Evolutionary conservation across 1,140 invertebrate species (phyloP).

Genomic region (Pseudomyrmex cubaensis): DNA sequence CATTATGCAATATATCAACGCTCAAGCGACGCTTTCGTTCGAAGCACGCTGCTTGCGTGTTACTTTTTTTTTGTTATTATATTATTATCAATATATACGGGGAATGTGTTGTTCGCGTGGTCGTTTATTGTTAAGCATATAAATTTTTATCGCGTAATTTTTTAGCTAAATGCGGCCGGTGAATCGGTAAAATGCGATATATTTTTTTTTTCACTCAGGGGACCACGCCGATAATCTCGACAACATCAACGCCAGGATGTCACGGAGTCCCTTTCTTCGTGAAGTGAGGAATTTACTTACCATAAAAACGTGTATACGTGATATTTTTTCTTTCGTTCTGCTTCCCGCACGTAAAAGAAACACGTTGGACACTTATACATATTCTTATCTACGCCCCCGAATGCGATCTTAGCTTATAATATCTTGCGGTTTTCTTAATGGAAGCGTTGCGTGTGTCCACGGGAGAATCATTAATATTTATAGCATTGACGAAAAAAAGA

Average conservation of each 20-base stretch:
- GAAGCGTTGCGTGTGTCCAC: conserved; percentile 29
- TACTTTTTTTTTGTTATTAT: background rate
- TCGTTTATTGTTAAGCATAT: conserved; percentile 27
- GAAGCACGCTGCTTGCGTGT: background rate
- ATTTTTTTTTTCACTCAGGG: background rate
- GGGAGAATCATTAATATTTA: conserved; percentile 38
- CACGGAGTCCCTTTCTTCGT: no score
- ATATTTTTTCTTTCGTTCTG: conserved; percentile 8
- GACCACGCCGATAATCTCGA: no score
- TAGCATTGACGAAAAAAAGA: background rate
- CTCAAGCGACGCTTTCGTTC: conserved; percentile 17
- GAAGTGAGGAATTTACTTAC: background rate
- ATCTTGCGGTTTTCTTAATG: conserved; percentile 40
- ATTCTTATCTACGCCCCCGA: background rate
- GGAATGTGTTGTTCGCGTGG: conserved; percentile 8
- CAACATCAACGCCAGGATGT: no score
- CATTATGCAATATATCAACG: conserved; percentile 44
- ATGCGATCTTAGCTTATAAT: conserved; percentile 26
- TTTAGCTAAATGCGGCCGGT: background rate
- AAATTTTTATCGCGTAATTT: background rate
- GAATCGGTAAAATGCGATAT: background rate
- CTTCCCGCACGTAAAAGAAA: conserved; percentile 25
- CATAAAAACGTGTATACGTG: conserved; percentile 18
- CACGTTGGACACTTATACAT: conserved; percentile 2
- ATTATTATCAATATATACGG: background rate